Conservation (phyloP, 1,140 invertebrate genomes). For the Pseudomyrmex sp. region DNA sequence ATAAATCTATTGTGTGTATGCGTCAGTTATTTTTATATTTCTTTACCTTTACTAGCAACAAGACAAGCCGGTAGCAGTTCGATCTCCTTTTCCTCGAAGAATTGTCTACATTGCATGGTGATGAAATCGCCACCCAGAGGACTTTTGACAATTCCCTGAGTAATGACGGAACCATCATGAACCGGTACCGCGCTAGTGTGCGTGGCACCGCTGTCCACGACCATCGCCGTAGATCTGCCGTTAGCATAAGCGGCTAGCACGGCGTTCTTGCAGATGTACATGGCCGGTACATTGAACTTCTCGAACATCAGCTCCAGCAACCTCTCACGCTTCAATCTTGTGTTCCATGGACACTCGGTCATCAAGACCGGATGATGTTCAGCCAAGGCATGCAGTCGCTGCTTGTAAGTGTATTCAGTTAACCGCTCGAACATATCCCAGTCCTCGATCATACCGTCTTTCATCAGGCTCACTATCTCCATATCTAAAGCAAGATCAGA, state of each 20-base stretch:
- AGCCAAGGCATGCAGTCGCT: constrained; percentile 87
- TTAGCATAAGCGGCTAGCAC: constrained; percentile 97
- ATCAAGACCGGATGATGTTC: constrained; percentile 97
- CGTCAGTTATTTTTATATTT: background rate
- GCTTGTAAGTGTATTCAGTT: constrained; percentile 95
- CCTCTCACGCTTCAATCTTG: constrained; percentile 94
- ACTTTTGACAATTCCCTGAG: constrained; percentile 95
- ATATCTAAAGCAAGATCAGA: constrained; percentile 85
- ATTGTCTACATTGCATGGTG: constrained; percentile 92
- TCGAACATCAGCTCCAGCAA: constrained; percentile 98
- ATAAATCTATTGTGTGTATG: too few relatives aligned
- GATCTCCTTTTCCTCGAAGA: constrained; percentile 92
- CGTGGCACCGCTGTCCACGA: constrained; percentile 96
- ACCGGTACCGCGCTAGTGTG: constrained; percentile 98
- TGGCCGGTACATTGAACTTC: constrained; percentile 98
- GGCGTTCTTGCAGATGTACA: constrained; percentile 97
- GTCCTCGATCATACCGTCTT: constrained; percentile 98
- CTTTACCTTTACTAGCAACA: constrained; percentile 89
- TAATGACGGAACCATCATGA: constrained; percentile 95
- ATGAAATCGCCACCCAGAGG: constrained; percentile 97
- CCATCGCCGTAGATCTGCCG: constrained; percentile 95
- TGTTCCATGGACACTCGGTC: constrained; percentile 97
- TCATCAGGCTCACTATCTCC: constrained; percentile 95
- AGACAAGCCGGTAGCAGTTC: constrained; percentile 95
- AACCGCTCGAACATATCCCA: constrained; percentile 98